Conservation (phyloP, 2,113 vertebrate species). For the Pardalotus punctatus region DNA sequence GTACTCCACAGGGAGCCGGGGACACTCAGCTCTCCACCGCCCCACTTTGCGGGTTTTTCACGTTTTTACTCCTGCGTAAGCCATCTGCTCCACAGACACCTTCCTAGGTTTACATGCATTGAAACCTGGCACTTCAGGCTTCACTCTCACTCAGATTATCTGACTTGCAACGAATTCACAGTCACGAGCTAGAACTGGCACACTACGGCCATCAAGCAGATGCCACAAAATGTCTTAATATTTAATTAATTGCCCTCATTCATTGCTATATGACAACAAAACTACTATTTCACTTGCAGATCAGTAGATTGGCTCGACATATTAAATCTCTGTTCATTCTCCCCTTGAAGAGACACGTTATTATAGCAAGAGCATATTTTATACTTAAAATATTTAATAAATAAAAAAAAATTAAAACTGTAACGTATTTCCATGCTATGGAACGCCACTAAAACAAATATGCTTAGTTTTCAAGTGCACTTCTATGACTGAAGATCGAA, state of each 20-base stretch:
- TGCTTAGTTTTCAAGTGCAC: not conserved
- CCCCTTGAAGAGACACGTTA: not conserved
- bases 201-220: not conserved
- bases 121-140: not conserved
- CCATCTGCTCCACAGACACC: not conserved
- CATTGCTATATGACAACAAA: not conserved
- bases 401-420: not conserved
- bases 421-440: rapidly evolving
- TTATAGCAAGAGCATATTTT: not conserved
- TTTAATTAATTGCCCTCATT: not conserved
- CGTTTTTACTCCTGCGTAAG: not conserved
- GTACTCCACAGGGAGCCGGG: not conserved
- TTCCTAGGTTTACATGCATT: not conserved
- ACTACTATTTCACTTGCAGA: not conserved
- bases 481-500: not conserved
- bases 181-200: not conserved
- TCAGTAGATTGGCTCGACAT: not conserved
- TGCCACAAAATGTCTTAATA: not conserved
- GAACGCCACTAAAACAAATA: not conserved
- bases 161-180: not conserved
- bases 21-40: not conserved
- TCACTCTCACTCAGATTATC: not conserved
- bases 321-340: not conserved
- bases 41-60: not conserved
- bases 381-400: not conserved